Conservation (phyloP, 2,113 vertebrate species). For the Ammodytes marinus region DNA sequence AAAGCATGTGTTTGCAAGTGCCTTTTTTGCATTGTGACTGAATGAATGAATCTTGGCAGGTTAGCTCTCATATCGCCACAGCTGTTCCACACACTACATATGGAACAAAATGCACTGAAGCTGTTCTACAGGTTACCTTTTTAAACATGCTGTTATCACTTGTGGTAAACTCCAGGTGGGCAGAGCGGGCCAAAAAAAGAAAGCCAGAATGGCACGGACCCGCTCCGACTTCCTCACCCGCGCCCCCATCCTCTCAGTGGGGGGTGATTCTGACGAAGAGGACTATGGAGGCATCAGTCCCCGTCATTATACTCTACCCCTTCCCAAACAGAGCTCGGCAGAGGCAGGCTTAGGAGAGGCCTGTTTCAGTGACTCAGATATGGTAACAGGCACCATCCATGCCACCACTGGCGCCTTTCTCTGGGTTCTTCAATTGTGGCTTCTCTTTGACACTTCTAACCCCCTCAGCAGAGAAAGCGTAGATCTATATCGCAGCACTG, state of each 20-base stretch:
- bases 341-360: constrained; percentile 89
- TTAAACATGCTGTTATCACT: constrained; percentile 81
- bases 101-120: constrained; percentile 24
- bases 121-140: constrained; percentile 23
- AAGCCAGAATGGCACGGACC: constrained; percentile 99
- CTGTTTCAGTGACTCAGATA: constrained; percentile 99
- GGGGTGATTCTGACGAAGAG: constrained; percentile 97
- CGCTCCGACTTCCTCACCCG: constrained; percentile 99
- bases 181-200: constrained; percentile 95
- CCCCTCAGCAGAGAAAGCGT: constrained; percentile 78
- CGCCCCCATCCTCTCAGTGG: constrained; percentile 89
- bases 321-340: constrained; percentile 85
- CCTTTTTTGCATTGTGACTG: constrained; percentile 35
- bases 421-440: constrained; percentile 61
- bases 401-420: constrained; percentile 59
- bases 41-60: constrained; percentile 19
- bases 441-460: constrained; percentile 84
- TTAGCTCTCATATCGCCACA: background rate
- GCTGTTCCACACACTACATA: constrained; percentile 3
- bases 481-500: constrained; percentile 80
- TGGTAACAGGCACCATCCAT: constrained; percentile 89
- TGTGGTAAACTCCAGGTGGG: constrained; percentile 87
- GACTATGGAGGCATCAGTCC: constrained; percentile 90
- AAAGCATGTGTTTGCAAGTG: constrained; percentile 35
- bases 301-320: constrained; percentile 84